Base-by-base conservation (phyloP, 1,140 invertebrate genomes). In the Calephelis nemesis region DNA sequence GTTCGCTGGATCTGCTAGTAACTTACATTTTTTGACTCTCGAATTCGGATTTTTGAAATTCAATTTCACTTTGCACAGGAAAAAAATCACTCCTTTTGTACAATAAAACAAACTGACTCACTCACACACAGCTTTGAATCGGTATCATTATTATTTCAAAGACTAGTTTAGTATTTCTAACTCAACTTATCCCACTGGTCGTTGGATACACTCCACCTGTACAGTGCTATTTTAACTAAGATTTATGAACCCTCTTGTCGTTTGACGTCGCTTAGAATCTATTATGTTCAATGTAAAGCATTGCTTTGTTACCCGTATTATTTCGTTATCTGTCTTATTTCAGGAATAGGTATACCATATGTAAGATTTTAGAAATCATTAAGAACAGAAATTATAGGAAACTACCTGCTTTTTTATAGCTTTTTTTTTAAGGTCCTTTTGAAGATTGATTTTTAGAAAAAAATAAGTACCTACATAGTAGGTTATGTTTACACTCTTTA, bases 141-240 rank as follows among this genome's bases (percentile, higher is more conserved):
- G 8, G 52, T 54, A 54, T 54, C 19, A 58, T 58, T 58, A 58
- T 58, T 58, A 58, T 58, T 58, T 58, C 54, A 58, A 58, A 58
- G 30, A 7, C 30, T 30, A 58, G 54, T 58, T 58, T n/a, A 58
- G 62, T 63, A 63, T 42, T 11, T 47, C 42, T 13, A 62, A 45
- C 62, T 63, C 15, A 63, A 63, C n/a, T 12, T 74, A 74, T 70
- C 70, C 65, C 49, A 52, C 52, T 54, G 63, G 50, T 62, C 52
- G 63, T 66, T 76, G 72, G 72, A 76, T 71, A 75, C 75, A 77
- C 71, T 73, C 63, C 47, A 19, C 39, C 70, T 47, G 68, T 65
- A 52, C 70, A 54, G 68, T 64, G 19, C 48, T 66, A 62, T 78
- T 76, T 78, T 73, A 74, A 78, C 74, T 68, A 72, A 76, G 75